Evolutionary conservation across 2,888 invertebrate species (phyloP), one percentile per base, ranked within the genome.

Genomic region (Acanthosoma haemorrhoidale): DNA sequence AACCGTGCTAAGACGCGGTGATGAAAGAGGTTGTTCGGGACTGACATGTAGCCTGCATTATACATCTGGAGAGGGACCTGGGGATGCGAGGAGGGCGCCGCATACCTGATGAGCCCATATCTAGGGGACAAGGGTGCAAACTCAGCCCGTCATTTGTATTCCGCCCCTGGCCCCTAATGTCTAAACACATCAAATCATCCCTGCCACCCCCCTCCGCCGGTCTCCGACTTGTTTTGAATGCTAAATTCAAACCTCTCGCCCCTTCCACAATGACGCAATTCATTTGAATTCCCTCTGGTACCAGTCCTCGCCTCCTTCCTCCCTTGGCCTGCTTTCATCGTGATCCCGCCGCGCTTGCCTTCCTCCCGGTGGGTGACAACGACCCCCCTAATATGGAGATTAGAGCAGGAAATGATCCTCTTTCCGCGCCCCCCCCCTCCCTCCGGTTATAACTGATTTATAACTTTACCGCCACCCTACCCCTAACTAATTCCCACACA

Each of bases 131-230:
- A 68, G 71, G 68, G 71, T 68, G 71, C 69, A 61, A 71, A 71
- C 71, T 67, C 63, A 41, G 71, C 63, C 61, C 41, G n/a, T 18
- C 71, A 71, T 71, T 67, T 69, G 71, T 71, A 71, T 71, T 71
- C 71, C 59, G 11, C 15, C 29, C 59, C 38, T 16, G 18, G 58
- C 31, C 13, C 32, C 66, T 72, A 70, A 72, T 70, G 72, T 72
- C 72, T 72, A 70, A 72, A 72, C 72, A 72, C 72, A 72, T 72
- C 72, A 70, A 72, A 72, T 72, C 72, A 70, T 70, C 72, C 72
- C 59, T 57, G 29, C 57, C 63, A 61, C 9, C 41, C 34, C 39
- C 67, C 29, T 18, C 15, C 16, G 13, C 11, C 41, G 25, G 29
- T 60, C 29, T 18, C 15, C 16, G 13, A 4, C 72, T 72, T 70